phyloP scores from a whole-genome alignment of 1,140 invertebrate species.

The Dryas iulia region DNA sequence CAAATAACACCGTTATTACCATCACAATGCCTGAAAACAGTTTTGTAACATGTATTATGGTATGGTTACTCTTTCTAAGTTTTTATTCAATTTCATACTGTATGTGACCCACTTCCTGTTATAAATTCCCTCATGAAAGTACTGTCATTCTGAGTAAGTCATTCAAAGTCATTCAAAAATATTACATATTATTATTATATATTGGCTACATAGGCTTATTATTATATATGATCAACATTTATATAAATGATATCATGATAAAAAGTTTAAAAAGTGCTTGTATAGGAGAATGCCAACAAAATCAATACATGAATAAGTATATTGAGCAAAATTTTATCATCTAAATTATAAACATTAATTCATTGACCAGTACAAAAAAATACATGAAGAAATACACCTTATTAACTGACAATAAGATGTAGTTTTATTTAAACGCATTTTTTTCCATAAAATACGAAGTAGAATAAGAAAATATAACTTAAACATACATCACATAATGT shows the following conservation, averaged over 20 bases:
- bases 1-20: no score
- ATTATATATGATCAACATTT: no score
- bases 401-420: slow-evolving; percentile 2
- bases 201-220: no score
- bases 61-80: no score
- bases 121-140: no score
- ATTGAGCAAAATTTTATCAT: not conserved
- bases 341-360: not conserved
- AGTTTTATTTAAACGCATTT: not conserved
- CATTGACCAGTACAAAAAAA: not conserved
- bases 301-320: not conserved
- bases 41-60: no score
- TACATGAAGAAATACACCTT: slow-evolving; percentile 1
- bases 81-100: no score
- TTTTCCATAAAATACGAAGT: not conserved
- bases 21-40: no score
- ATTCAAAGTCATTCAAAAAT: no score
- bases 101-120: no score
- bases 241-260: not conserved
- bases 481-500: not conserved
- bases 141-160: no score
- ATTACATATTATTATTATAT: no score
- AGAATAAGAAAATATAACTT: not conserved
- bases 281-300: not conserved
- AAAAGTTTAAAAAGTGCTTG: not conserved